Base-by-base conservation (phyloP, 1,140 invertebrate genomes). In the Eubasilissa regina region DNA sequence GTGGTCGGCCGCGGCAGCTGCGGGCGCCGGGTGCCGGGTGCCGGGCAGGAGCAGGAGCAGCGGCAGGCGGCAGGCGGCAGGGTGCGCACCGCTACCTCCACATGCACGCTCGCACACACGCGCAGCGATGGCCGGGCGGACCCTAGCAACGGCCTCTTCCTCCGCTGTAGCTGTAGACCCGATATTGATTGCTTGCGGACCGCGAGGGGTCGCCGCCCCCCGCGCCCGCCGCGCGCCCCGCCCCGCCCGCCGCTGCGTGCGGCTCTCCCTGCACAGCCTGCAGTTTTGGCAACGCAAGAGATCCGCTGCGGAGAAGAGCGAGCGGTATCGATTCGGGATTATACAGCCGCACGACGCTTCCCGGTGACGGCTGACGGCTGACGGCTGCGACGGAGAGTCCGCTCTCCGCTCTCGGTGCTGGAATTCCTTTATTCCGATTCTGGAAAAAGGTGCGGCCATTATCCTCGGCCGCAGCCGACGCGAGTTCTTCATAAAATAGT, bases 251-350 rank as follows among this genome's bases (percentile, higher is more conserved):
- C 51, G 68, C 45, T 48, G 64, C 64, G 64, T 48, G 47, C 64
- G 43, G 6, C 68, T 48, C 72, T 62, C 72, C 25, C 53, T 48
- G 73, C 70, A 51, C 55, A 19, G 62, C 66, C 58, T 78, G 79
- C 79, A 81, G 75, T 78, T 78, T 80, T 77, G 79, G 79, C 79
- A 80, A 56, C 74, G 51, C 79, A 76, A 72, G 75, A 78, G 79
- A 73, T 73, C 53, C 55, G 60, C 13, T 44, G 72, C 73, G 68
- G 68, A 74, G 70, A 74, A 74, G 70, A 74, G 21, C 70, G 70
- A 72, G 70, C 53, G 70, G 43, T 74, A 74, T 74, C 53, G 70
- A 74, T 74, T 74, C 77, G 12, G 45, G 47, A 72, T 47, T 48
- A 72, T 58, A 70, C 13, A 15, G 47, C 56, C n/a, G n/a, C 12